These are phyloP conservation scores for Cyclina sinensis DNA, from an alignment of 1,140 invertebrate genomes.

Conservation along the genomic window DNA sequence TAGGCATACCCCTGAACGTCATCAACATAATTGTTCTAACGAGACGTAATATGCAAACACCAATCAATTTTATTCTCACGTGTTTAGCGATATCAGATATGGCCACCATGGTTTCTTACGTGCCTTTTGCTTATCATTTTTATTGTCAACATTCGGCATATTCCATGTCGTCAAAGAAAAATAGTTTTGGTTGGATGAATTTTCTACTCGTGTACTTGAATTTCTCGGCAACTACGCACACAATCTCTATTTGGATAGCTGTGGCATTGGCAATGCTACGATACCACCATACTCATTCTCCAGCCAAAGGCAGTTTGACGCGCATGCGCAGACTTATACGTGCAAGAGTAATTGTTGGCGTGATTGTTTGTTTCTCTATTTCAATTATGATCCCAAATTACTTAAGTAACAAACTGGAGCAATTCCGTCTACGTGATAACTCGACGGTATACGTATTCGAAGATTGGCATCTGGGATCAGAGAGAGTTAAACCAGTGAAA, in stretches of 20 bases:
- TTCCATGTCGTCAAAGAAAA: constrained; percentile 62
- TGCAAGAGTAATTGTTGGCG: constrained; percentile 91
- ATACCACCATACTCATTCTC: constrained; percentile 93
- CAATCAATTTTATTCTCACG: constrained; percentile 95
- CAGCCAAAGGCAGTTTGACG: constrained; percentile 89
- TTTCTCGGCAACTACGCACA: constrained; percentile 94
- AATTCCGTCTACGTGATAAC: constrained; percentile 1
- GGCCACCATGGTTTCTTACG: constrained; percentile 95
- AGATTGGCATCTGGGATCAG: constrained; percentile 70
- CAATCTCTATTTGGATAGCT: constrained; percentile 97
- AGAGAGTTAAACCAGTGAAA: constrained; percentile 69
- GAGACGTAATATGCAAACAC: constrained; percentile 93
- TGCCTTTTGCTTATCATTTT: constrained; percentile 92
- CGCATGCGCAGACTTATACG: constrained; percentile 88
- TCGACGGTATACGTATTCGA: constrained; percentile 68
- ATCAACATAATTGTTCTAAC: constrained; percentile 96
- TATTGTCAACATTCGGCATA: constrained; percentile 74
- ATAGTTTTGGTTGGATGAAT: constrained; percentile 79
- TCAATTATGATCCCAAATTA: constrained; percentile 93
- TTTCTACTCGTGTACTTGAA: constrained; percentile 87
- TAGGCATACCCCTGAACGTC: constrained; percentile 96
- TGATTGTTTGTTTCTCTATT: constrained; percentile 91
- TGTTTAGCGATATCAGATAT: constrained; percentile 94
- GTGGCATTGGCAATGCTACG: constrained; percentile 96
- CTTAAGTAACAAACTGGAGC: constrained; percentile 76